These are phyloP conservation scores for Drosophila orena DNA, from an alignment of 1,140 invertebrate species.

Conservation along the genomic window DNA sequence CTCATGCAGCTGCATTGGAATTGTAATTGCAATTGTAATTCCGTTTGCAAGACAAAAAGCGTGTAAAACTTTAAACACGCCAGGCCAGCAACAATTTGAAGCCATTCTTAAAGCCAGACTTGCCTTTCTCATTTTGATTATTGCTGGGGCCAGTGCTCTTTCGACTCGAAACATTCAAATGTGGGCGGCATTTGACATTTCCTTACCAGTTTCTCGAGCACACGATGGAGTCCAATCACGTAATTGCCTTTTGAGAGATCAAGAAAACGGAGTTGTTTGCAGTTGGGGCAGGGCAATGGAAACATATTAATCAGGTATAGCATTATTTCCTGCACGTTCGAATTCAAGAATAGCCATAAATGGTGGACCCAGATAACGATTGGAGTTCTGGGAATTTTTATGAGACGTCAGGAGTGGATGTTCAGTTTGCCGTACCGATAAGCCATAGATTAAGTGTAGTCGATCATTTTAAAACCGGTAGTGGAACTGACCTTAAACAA, in stretches of 20 bases:
- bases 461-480: constrained; percentile 54
- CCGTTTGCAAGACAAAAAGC: constrained; percentile 50
- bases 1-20: constrained; percentile 48
- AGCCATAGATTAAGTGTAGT: constrained; percentile 1
- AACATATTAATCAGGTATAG: background rate
- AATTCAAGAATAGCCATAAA: background rate
- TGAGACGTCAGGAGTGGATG: background rate
- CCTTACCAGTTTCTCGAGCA: constrained; percentile 33
- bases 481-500: constrained; percentile 56
- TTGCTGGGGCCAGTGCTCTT: constrained; percentile 12
- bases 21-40: constrained; percentile 55
- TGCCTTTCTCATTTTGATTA: constrained; percentile 32
- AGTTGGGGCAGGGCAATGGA: constrained; percentile 1
- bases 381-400: background rate
- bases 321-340: constrained; percentile 10
- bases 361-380: background rate
- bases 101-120: constrained; percentile 43
- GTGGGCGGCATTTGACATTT: constrained; percentile 57
- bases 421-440: constrained; percentile 11
- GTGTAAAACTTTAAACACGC: constrained; percentile 24
- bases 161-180: constrained; percentile 15
- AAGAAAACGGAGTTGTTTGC: background rate
- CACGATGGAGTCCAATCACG: constrained; percentile 38
- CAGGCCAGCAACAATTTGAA: constrained; percentile 25
- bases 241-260: constrained; percentile 30